A percentile compares a stretch with the other conserved stretches of the same genome.
Evolutionary conservation across 2,113 vertebrate genomes (phyloP).

Genomic region (Rhinichthys klamathensis): DNA sequence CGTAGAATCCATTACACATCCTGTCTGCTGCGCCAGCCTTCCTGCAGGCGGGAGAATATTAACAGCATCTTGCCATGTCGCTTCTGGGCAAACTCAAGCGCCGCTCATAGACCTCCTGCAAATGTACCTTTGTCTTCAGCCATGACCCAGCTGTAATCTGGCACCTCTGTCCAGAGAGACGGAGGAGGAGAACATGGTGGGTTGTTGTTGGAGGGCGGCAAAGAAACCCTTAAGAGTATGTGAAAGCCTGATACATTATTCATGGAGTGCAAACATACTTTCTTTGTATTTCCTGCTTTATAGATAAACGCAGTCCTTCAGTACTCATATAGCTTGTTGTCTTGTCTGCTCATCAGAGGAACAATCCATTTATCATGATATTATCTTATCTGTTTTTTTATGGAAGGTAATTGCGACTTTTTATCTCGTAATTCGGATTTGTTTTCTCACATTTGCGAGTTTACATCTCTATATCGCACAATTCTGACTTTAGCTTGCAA

Average conservation of each 20-base stretch:
- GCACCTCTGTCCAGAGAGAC: slow-evolving; percentile 13
- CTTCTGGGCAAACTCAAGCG: slow-evolving; percentile 32
- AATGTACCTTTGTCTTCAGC: slow-evolving; percentile 24
- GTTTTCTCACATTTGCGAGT: too few relatives aligned
- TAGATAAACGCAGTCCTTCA: slow-evolving; percentile 12
- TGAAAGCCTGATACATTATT: slow-evolving; percentile 47
- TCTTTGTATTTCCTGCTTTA: slow-evolving; percentile 24
- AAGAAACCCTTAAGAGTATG: slow-evolving; percentile 17
- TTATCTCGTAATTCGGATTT: too few relatives aligned
- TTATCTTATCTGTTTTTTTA: background rate
- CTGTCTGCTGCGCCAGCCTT: slow-evolving; percentile 26
- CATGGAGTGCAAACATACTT: slow-evolving; percentile 40
- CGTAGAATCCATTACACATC: slow-evolving; percentile 42
- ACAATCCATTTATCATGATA: background rate
- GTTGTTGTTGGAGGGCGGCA: background rate
- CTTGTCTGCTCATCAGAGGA: background rate
- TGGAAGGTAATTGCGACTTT: too few relatives aligned
- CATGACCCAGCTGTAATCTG: slow-evolving; percentile 29
- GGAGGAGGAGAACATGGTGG: background rate
- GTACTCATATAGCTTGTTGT: background rate
- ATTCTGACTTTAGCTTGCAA: too few relatives aligned
- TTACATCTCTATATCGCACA: too few relatives aligned
- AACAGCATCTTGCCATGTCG: slow-evolving; percentile 51
- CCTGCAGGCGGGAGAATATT: slow-evolving; percentile 31
- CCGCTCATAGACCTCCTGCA: slow-evolving; percentile 29